Percentiles rank a stretch among this genome's conserved stretches.
Evolutionary conservation across 2,113 vertebrate species (phyloP).

Genomic region (Herpailurus yagouaroundi): DNA sequence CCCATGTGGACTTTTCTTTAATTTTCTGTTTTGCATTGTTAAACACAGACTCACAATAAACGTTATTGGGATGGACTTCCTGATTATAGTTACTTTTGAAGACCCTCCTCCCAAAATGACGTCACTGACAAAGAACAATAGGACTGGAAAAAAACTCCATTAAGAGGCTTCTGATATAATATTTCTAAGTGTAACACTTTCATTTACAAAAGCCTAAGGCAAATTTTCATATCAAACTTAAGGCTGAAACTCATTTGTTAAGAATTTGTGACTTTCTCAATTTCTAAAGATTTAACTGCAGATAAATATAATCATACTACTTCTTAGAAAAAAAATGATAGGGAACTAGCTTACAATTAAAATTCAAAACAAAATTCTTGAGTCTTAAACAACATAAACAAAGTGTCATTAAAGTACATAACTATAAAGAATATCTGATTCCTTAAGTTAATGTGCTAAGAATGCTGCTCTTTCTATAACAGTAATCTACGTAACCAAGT

Average conservation of each 20-base stretch:
- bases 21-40: slow-evolving; percentile 5
- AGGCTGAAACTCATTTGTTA: slow-evolving; percentile 10
- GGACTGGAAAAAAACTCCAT: neutral
- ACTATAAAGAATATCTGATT: slow-evolving; percentile 36
- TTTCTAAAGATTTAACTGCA: slow-evolving; percentile 45
- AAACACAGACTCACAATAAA: neutral
- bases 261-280: slow-evolving; percentile 7
- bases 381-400: slow-evolving; percentile 11
- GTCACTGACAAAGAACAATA: neutral
- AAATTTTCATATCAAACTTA: neutral
- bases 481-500: neutral
- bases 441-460: slow-evolving; percentile 18
- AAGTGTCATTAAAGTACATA: neutral
- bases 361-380: slow-evolving; percentile 46
- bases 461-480: neutral
- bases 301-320: neutral
- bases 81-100: slow-evolving; percentile 41
- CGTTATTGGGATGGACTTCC: neutral
- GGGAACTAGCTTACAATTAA: slow-evolving; percentile 29
- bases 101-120: slow-evolving; percentile 24
- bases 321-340: neutral
- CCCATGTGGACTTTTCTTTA: neutral
- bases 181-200: neutral
- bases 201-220: slow-evolving; percentile 31
- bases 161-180: neutral